Percentiles rank a stretch among this genome's conserved stretches.
phyloP scores from a whole-genome alignment of 2,797 vertebrate species.

The Sebastes oblongus region DNA sequence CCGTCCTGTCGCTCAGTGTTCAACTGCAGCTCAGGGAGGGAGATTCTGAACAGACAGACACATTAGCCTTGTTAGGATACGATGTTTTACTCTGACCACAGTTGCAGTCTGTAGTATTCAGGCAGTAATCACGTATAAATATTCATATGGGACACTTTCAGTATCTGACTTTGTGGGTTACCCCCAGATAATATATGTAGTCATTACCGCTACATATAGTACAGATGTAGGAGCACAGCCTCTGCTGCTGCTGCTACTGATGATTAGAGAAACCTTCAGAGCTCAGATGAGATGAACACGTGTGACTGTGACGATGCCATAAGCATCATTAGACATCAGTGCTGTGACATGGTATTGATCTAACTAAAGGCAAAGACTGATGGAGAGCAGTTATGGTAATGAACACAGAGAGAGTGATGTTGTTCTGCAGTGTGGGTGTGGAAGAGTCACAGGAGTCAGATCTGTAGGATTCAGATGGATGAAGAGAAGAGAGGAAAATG shows the following conservation, averaged over 20 bases:
- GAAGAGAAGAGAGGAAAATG: background rate
- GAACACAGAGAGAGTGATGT: slow-evolving; percentile 13
- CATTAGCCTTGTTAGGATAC: background rate
- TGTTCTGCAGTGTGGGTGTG: slow-evolving; percentile 38
- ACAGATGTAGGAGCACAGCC: background rate
- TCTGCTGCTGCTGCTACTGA: background rate
- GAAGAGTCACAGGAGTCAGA: slow-evolving; percentile 37
- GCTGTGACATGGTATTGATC: slow-evolving; percentile 4
- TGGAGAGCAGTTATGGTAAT: slow-evolving; percentile 12
- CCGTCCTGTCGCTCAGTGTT: background rate
- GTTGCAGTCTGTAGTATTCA: background rate
- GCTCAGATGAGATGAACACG: background rate
- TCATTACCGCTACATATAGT: background rate
- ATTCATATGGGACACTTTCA: background rate
- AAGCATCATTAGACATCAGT: background rate
- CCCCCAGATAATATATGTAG: background rate
- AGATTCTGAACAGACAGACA: background rate
- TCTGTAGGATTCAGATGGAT: slow-evolving; percentile 37
- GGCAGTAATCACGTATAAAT: background rate
- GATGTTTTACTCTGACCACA: background rate
- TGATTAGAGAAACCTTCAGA: background rate
- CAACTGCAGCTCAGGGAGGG: no score
- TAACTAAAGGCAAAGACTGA: background rate
- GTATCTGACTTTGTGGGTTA: background rate
- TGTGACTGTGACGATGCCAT: background rate